phyloP scores from a whole-genome alignment of 2,113 vertebrate species.

The Nettapus auritus region DNA sequence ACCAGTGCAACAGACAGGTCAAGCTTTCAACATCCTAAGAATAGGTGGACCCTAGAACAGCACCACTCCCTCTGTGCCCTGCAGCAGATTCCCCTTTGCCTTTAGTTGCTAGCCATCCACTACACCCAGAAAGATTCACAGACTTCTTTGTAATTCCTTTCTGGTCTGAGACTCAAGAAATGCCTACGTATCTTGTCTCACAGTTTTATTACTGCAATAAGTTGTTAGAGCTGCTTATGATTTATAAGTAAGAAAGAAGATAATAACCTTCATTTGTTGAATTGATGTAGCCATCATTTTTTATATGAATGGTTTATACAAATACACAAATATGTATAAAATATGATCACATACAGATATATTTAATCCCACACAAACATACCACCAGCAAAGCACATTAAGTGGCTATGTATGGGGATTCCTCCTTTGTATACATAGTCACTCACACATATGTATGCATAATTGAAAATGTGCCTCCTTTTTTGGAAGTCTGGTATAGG shows the following conservation, averaged over 20 bases:
- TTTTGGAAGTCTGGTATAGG: background rate
- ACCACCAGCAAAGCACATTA: background rate
- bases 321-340: background rate
- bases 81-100: background rate
- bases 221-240: background rate
- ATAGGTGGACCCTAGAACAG: background rate
- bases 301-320: background rate
- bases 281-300: background rate
- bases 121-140: background rate
- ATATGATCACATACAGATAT: background rate
- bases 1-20: background rate
- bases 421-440: background rate
- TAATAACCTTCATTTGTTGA: background rate
- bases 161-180: background rate
- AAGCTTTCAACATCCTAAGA: background rate
- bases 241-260: background rate
- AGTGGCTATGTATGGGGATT: background rate
- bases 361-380: background rate
- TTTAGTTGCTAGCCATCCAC: background rate
- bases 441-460: background rate
- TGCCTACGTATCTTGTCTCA: background rate
- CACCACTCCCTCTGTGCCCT: background rate
- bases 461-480: background rate
- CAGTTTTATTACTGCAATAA: slow-evolving; percentile 1
- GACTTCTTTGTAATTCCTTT: background rate